Percentiles rank a stretch among this genome's conserved stretches.
These are phyloP conservation scores for Periophthalmodon schlosseri DNA, from an alignment of 2,113 vertebrate species.

Conservation along the genomic window DNA sequence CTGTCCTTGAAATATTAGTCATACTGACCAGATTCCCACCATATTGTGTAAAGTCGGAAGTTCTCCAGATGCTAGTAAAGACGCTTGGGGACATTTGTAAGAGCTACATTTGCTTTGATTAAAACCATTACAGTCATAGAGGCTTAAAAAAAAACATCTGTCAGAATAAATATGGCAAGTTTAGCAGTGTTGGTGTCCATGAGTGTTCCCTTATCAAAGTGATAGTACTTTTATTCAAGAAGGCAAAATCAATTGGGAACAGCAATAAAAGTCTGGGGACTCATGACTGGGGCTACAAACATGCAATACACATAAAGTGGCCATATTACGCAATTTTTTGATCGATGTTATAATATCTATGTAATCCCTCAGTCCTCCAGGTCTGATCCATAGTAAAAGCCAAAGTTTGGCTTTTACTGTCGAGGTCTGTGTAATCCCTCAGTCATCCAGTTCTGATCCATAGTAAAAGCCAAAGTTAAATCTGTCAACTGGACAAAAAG, in stretches of 20 bases:
- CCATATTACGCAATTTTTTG: no score
- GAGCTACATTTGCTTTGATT: not conserved
- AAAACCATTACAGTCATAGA: not conserved
- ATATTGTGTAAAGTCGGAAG: not conserved
- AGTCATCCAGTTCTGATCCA: no score
- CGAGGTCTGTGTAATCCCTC: no score
- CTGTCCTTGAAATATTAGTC: slow-evolving; percentile 32
- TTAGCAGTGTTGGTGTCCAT: not conserved
- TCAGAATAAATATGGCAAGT: not conserved
- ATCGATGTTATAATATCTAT: no score
- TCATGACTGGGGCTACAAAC: not conserved
- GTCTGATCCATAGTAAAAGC: no score
- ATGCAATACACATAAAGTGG: not conserved
- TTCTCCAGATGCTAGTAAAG: not conserved
- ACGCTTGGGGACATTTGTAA: not conserved
- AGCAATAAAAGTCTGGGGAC: not conserved
- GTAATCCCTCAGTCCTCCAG: no score
- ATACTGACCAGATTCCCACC: slow-evolving; percentile 13
- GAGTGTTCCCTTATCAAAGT: not conserved
- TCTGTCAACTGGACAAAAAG: no score
- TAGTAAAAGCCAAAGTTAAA: no score
- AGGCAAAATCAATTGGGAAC: not conserved
- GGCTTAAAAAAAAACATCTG: not conserved
- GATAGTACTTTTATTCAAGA: no score
- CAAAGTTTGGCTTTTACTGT: no score